These are phyloP conservation scores for Aphelinus atriplicis DNA, from an alignment of 1,140 invertebrate species.

Conservation along the genomic window DNA sequence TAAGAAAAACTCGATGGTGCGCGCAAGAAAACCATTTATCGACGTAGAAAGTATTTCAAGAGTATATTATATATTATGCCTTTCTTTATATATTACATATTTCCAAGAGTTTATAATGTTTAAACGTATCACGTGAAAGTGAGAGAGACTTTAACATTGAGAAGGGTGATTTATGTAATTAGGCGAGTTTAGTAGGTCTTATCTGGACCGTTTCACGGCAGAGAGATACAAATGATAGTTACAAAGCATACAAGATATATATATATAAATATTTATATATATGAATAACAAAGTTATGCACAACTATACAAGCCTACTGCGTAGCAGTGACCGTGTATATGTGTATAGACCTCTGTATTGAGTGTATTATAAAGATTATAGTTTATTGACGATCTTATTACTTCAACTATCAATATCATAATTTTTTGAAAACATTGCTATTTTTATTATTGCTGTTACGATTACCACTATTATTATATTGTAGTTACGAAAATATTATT, in stretches of 20 bases:
- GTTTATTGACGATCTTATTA: conserved; percentile 42
- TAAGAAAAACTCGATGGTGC: conserved; percentile 25
- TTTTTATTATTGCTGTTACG: conserved; percentile 55
- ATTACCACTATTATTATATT: conserved; percentile 43
- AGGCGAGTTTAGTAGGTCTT: conserved; percentile 9
- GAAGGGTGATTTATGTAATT: conserved; percentile 14
- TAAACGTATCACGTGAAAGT: neutral
- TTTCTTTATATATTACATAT: conserved; percentile 21
- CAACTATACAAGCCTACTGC: conserved; percentile 42
- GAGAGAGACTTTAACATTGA: neutral
- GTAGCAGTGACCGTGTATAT: conserved; percentile 41
- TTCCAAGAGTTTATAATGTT: conserved; percentile 34
- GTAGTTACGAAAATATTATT: conserved; percentile 40
- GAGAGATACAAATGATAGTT: conserved; percentile 24
- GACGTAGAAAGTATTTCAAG: conserved; percentile 36
- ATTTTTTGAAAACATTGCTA: conserved; percentile 45
- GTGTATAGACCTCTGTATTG: conserved; percentile 47
- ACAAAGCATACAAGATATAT: conserved; percentile 15
- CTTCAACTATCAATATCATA: conserved; percentile 48
- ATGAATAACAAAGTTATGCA: conserved; percentile 36
- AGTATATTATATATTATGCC: conserved; percentile 8
- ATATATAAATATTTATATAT: conserved; percentile 35
- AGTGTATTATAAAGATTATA: conserved; percentile 51
- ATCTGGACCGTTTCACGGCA: conserved; percentile 5
- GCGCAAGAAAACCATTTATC: conserved; percentile 31